Percentiles rank a stretch among this genome's conserved stretches.
These are phyloP conservation scores for Dynastes hyllus DNA, from an alignment of 2,888 invertebrate genomes.

Conservation along the genomic window DNA sequence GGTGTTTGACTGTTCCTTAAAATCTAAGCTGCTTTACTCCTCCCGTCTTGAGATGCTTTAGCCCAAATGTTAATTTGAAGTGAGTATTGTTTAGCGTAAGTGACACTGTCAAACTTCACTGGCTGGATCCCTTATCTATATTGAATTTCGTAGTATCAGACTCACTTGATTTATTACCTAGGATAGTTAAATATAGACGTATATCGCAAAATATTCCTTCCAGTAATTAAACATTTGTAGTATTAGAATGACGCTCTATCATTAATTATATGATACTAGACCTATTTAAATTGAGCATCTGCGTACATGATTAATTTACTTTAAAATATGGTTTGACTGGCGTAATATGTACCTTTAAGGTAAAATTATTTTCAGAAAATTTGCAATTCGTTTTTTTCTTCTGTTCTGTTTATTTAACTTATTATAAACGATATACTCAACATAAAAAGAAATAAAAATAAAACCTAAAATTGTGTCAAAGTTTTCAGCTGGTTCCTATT, in stretches of 20 bases:
- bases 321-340: background rate
- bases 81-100: conserved; percentile 59
- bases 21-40: conserved; percentile 55
- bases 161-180: conserved; percentile 39
- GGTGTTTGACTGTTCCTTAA: conserved; percentile 49
- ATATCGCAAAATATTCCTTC: conserved; percentile 10
- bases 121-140: conserved; percentile 23
- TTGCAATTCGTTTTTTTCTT: background rate
- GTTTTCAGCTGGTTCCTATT: too few relatives aligned
- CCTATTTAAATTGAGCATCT: background rate
- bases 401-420: background rate
- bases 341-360: background rate
- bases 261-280: conserved; percentile 5
- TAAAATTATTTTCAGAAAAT: background rate
- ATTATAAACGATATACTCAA: too few relatives aligned
- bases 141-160: conserved; percentile 11
- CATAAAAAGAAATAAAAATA: too few relatives aligned
- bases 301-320: background rate
- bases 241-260: background rate
- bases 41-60: conserved; percentile 49
- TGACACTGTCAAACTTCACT: conserved; percentile 53
- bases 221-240: background rate
- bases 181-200: conserved; percentile 14
- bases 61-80: conserved; percentile 55
- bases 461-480: too few relatives aligned